Percentiles rank a stretch among this genome's conserved stretches.
These are phyloP conservation scores for Todus mexicanus DNA, from an alignment of 2,797 vertebrate species.

Conservation along the genomic window DNA sequence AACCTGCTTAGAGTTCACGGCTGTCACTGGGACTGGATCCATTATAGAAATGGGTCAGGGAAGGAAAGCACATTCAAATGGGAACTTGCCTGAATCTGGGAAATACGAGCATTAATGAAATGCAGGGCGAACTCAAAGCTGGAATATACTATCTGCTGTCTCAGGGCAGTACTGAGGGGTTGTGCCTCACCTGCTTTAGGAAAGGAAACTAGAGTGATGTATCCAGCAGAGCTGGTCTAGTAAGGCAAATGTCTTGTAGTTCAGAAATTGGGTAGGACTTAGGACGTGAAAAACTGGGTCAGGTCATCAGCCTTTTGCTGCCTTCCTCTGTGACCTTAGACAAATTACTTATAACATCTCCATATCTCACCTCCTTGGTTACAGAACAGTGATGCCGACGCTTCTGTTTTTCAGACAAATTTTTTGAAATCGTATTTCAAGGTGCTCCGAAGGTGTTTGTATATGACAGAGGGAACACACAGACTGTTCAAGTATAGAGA, in stretches of 20 bases:
- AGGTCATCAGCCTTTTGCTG: not conserved
- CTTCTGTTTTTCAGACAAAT: not conserved
- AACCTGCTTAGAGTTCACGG: slow-evolving; percentile 28
- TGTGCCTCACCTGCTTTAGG: not conserved
- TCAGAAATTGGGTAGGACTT: not conserved
- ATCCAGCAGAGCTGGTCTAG: not conserved
- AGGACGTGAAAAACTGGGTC: not conserved
- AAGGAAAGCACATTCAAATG: not conserved
- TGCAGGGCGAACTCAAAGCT: not conserved
- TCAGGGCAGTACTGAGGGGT: not conserved
- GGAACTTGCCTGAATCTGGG: not conserved
- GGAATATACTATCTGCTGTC: not conserved
- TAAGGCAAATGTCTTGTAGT: not conserved
- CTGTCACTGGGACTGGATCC: not conserved
- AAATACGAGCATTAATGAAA: not conserved
- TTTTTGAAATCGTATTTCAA: not conserved
- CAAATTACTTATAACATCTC: not conserved
- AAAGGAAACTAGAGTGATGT: not conserved
- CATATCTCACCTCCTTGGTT: not conserved
- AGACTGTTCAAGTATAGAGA: not conserved
- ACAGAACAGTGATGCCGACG: not conserved
- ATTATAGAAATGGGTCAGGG: not conserved
- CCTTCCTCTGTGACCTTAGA: not conserved
- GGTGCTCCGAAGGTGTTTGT: not conserved
- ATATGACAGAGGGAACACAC: not conserved